Percentiles rank a stretch among this genome's conserved stretches.
These are phyloP conservation scores for Enteromius viviparus DNA, from an alignment of 2,797 vertebrate species.

Conservation along the genomic window DNA sequence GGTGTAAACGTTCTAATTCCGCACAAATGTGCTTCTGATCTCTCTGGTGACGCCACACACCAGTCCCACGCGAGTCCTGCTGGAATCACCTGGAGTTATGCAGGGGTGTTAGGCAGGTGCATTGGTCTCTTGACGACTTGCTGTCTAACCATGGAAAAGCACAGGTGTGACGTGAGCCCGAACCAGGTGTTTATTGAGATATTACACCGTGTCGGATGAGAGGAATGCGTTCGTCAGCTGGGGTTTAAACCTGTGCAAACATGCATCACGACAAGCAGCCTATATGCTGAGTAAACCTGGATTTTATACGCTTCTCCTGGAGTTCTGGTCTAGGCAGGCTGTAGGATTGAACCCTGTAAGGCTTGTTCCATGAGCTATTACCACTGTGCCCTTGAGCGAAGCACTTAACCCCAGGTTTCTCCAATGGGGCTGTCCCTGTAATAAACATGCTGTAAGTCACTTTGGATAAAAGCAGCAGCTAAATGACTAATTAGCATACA, in stretches of 20 bases:
- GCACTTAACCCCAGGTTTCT: constrained; percentile 18
- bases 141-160: constrained; percentile 71
- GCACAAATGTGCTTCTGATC: constrained; percentile 3
- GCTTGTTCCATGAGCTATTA: constrained; percentile 20
- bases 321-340: constrained; percentile 10
- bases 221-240: constrained; percentile 75
- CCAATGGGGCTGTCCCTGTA: constrained; percentile 28
- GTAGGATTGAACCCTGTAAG: constrained; percentile 28
- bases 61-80: constrained; percentile 12
- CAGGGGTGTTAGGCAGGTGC: constrained; percentile 79
- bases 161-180: constrained; percentile 80
- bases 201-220: constrained; percentile 77
- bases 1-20: constrained; percentile 13
- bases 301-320: neutral
- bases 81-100: constrained; percentile 68
- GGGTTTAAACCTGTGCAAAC: constrained; percentile 73
- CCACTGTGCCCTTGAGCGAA: constrained; percentile 28
- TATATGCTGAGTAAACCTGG: neutral
- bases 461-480: constrained; percentile 24
- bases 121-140: constrained; percentile 76
- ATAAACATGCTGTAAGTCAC: constrained; percentile 21
- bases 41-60: constrained; percentile 9
- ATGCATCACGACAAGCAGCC: constrained; percentile 67
- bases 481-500: constrained; percentile 35
- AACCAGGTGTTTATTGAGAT: constrained; percentile 86